These are phyloP conservation scores for Eudasyphora cyanicolor DNA, from an alignment of 2,888 invertebrate species.

Conservation along the genomic window DNA sequence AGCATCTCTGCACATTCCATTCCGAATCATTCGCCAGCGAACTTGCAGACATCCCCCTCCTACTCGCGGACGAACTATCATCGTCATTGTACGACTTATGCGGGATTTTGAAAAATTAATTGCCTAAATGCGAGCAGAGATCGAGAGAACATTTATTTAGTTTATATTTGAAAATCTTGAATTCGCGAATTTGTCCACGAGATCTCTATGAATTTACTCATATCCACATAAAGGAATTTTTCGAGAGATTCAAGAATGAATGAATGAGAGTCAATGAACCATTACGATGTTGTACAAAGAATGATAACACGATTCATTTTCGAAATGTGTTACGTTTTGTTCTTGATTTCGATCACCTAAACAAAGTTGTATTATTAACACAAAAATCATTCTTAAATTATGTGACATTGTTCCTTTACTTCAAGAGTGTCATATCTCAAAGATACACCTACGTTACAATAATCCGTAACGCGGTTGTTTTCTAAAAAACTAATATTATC, in stretches of 20 bases:
- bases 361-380: too few relatives aligned
- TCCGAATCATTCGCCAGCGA: conserved; percentile 10
- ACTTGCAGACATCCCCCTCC: neutral
- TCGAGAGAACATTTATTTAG: conserved; percentile 8
- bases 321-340: too few relatives aligned
- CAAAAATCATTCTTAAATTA: too few relatives aligned
- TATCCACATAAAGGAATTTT: neutral
- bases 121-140: neutral
- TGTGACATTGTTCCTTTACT: too few relatives aligned
- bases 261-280: neutral
- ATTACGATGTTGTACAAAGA: too few relatives aligned
- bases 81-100: too few relatives aligned
- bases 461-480: too few relatives aligned
- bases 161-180: conserved; percentile 2
- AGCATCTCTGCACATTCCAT: neutral
- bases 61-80: neutral
- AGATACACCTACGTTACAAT: too few relatives aligned
- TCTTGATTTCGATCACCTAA: too few relatives aligned
- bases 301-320: too few relatives aligned
- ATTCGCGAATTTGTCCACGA: neutral
- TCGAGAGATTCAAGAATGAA: neutral
- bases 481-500: too few relatives aligned
- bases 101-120: conserved; percentile 5
- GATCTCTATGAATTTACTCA: neutral
- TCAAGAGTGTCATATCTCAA: too few relatives aligned